Percentiles rank a stretch among this genome's conserved stretches.
Conservation (phyloP, 2,888 invertebrate species). For the Eristalis arbustorum region DNA sequence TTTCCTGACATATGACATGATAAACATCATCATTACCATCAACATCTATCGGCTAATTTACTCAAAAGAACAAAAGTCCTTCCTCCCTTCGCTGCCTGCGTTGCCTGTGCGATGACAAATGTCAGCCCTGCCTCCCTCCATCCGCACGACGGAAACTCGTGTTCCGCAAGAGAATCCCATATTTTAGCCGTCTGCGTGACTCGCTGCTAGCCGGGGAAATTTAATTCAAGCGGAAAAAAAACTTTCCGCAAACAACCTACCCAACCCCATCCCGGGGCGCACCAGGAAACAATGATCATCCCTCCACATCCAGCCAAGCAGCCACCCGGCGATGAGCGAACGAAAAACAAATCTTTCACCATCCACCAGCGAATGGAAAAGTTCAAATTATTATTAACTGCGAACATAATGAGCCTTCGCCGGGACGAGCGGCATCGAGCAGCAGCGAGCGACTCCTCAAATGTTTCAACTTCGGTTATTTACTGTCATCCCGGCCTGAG, state of each 20-base stretch:
- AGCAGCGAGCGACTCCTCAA: constrained; percentile 48
- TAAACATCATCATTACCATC: constrained; percentile 57
- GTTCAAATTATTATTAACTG: constrained; percentile 70
- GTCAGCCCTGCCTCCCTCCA: background rate
- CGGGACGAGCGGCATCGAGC: constrained; percentile 7
- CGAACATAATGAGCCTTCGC: constrained; percentile 65
- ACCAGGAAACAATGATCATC: constrained; percentile 56
- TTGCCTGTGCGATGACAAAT: constrained; percentile 52
- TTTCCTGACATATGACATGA: constrained; percentile 57
- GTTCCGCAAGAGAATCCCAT: constrained; percentile 36
- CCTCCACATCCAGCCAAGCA: background rate
- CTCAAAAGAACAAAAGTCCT: constrained; percentile 34
- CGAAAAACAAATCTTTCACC: constrained; percentile 14
- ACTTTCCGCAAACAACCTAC: constrained; percentile 51
- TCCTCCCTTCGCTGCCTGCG: constrained; percentile 3
- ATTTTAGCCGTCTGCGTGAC: constrained; percentile 45
- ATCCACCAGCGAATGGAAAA: constrained; percentile 56
- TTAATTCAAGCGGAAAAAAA: constrained; percentile 62
- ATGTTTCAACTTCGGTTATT: constrained; percentile 69
- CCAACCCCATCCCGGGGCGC: constrained; percentile 24
- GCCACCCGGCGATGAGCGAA: background rate
- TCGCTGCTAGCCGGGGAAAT: constrained; percentile 39
- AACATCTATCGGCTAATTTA: constrained; percentile 65
- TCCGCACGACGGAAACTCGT: constrained; percentile 3
- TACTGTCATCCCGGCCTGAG: constrained; percentile 51